Conservation (phyloP, 2,113 vertebrate species). For the Excalfactoria chinensis region DNA sequence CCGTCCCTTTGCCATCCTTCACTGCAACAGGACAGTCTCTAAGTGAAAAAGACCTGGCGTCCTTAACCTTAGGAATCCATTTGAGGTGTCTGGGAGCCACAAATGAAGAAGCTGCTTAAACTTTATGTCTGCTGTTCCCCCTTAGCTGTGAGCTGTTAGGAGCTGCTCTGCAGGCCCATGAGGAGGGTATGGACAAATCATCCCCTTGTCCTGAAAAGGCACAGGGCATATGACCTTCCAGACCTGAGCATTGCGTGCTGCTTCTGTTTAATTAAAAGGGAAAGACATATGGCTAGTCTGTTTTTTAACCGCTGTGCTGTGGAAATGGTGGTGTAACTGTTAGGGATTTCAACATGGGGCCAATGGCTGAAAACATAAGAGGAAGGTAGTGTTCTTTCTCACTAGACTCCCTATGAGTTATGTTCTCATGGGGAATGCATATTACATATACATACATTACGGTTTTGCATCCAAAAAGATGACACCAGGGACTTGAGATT, state of each 20-base stretch:
- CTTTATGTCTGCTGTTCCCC: neutral
- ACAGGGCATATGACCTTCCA: accelerated
- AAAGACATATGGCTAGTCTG: neutral
- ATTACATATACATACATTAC: neutral
- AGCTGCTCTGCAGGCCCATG: neutral
- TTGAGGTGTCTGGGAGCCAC: neutral
- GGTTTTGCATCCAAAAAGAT: conserved; percentile 46
- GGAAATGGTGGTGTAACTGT: neutral
- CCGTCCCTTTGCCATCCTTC: accelerated
- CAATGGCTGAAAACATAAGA: neutral
- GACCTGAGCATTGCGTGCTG: neutral
- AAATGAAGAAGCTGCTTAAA: neutral
- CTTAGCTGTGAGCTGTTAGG: neutral
- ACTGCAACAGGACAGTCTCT: neutral
- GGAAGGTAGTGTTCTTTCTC: neutral
- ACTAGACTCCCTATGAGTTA: neutral
- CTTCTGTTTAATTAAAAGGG: neutral
- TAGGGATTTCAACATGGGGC: neutral
- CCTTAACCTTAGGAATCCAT: neutral
- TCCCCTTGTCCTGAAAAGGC: neutral
- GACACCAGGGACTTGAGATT: conserved; percentile 48
- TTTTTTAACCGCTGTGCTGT: neutral
- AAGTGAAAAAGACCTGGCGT: neutral
- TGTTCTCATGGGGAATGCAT: conserved; percentile 5
- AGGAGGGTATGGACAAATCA: neutral